These are phyloP conservation scores for Eupithecia inturbata DNA, from an alignment of 2,888 invertebrate species.

Conservation along the genomic window DNA sequence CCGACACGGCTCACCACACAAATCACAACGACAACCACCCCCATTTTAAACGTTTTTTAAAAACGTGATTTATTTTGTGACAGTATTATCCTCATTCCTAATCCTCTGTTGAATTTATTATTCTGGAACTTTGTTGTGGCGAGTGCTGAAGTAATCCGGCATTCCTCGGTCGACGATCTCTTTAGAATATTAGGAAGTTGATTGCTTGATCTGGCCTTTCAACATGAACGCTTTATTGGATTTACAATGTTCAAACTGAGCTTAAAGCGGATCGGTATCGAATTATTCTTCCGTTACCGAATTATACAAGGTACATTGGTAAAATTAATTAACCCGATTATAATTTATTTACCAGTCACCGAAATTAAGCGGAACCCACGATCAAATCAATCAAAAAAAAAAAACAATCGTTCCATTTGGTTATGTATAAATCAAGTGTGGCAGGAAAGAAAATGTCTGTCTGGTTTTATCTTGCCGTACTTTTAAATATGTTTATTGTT, in stretches of 20 bases:
- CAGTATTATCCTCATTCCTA: conserved; percentile 72
- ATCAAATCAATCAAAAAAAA: background rate
- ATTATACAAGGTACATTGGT: conserved; percentile 20
- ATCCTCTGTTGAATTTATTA: conserved; percentile 72
- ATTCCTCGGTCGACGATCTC: conserved; percentile 51
- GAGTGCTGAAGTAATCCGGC: conserved; percentile 65
- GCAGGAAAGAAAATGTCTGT: background rate
- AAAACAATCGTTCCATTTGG: background rate
- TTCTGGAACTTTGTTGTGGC: conserved; percentile 72
- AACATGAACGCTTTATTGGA: conserved; percentile 31
- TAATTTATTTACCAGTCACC: background rate
- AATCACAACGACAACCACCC: conserved; percentile 64
- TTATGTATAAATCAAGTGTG: background rate
- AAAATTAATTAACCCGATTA: conserved; percentile 40
- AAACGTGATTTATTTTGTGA: conserved; percentile 71
- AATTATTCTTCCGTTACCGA: conserved; percentile 36
- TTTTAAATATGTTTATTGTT: background rate
- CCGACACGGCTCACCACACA: conserved; percentile 61
- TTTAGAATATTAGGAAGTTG: conserved; percentile 32
- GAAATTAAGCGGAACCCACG: background rate
- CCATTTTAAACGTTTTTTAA: conserved; percentile 71
- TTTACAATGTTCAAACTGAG: conserved; percentile 35
- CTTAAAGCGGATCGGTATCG: conserved; percentile 36
- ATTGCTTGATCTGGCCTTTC: conserved; percentile 38
- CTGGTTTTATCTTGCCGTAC: background rate